Evolutionary conservation across 2,797 vertebrate species (phyloP), one percentile per base, ranked within the genome.

Genomic region (Amazonetta brasiliensis): DNA sequence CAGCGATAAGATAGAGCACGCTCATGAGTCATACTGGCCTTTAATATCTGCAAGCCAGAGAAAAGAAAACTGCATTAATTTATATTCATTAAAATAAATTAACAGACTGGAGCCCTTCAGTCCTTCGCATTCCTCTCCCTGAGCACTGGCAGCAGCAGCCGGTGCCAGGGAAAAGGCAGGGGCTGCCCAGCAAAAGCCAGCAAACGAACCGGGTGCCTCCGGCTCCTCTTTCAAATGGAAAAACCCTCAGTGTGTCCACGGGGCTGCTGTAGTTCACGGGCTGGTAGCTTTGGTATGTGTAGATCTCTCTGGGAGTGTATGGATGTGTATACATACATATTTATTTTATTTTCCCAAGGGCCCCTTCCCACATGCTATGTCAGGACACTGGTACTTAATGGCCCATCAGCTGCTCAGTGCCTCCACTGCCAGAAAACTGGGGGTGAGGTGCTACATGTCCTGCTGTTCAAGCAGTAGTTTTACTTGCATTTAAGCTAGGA

Each of bases 11-110:
- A 82, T 3, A 35, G 62, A 78, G 69, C 4, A 1, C 66, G 43
- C 25, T 86, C 56, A 17, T 76, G 92, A 87, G 75, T 74, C 81
- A 68, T 7, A 39, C 37, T 76, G 82, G 84, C 83, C 87, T 86
- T 91, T 69, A 75, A 76, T 89, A 91, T 80, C 86, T 90, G 76
- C 66, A 59, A 95, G 80, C 39, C 68, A 92, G 69, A 84, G 94
- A 85, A 89, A 87, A 87, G 46, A 92, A 95, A 89, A 89, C 64
- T 25, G 56, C 82, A 89, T 81, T 88, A 66, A 94, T 94, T 95
- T 73, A 84, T 94, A 86, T 73, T 63, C 66, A 84, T 90, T 86
- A 89, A 46, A 93, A 89, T 41, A 63, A 92, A 95, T 79, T 55
- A 97, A 75, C 68, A 81, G 66, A 62, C 22, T 43, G 50, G 72